Conservation (phyloP, 92 coral and sea anemone genomes). For the Heteractis magnifica region DNA sequence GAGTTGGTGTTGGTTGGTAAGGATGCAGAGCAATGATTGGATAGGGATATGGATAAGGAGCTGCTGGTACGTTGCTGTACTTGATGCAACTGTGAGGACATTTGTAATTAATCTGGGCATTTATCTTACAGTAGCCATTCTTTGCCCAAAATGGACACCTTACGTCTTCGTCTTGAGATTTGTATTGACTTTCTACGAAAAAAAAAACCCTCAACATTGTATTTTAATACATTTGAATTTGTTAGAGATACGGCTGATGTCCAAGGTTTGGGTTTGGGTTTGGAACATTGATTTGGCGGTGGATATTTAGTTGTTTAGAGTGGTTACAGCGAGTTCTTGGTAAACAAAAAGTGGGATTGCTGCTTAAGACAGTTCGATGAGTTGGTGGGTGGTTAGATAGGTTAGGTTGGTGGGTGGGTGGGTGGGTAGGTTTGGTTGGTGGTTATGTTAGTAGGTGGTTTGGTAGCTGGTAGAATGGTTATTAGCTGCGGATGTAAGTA, state of each 20-base stretch:
- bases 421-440: not conserved
- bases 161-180: slow-evolving; percentile 21
- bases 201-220: not conserved
- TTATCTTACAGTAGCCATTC: slow-evolving; percentile 46
- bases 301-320: too few species aligned
- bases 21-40: slow-evolving; percentile 29
- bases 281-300: not conserved
- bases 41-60: slow-evolving; percentile 41
- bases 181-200: not conserved
- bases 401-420: not conserved
- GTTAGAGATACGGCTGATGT: not conserved
- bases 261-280: not conserved
- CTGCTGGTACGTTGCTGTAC: slow-evolving; percentile 23
- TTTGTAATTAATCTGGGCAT: slow-evolving; percentile 15
- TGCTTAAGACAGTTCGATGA: too few species aligned
- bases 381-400: too few species aligned
- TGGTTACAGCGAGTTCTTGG: too few species aligned
- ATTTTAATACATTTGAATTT: too few species aligned
- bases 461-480: not conserved
- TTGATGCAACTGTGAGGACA: slow-evolving; percentile 48
- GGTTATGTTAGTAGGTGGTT: too few species aligned
- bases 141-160: slow-evolving; percentile 57
- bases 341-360: too few species aligned
- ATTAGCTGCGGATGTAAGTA: not conserved
- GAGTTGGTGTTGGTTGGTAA: slow-evolving; percentile 30